A percentile compares a stretch with the other conserved stretches of the same genome.
These are phyloP conservation scores for Oryzaephilus surinamensis DNA, from an alignment of 1,140 invertebrate species.

Conservation along the genomic window DNA sequence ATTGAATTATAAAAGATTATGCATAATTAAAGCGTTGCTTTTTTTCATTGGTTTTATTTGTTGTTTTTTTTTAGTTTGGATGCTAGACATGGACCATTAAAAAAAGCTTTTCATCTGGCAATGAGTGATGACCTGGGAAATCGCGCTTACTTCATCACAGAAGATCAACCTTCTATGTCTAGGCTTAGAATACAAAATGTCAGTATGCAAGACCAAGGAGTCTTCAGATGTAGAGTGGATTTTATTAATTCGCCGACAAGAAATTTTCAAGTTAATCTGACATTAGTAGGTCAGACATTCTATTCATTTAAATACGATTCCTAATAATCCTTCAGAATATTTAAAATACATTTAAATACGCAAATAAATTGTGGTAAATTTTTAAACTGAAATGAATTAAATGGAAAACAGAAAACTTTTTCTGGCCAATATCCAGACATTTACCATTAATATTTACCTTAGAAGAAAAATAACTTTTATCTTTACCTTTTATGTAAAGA, in stretches of 20 bases:
- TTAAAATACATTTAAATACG: too few species aligned
- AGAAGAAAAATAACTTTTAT: too few species aligned
- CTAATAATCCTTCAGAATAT: too few species aligned
- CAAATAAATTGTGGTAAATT: too few species aligned
- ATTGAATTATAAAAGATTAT: too few species aligned
- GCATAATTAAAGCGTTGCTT: conserved; percentile 1
- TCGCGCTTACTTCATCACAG: conserved; percentile 62
- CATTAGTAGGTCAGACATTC: conserved; percentile 66
- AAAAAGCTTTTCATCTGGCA: conserved; percentile 56
- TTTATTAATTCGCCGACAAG: conserved; percentile 74
- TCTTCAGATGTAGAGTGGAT: conserved; percentile 75
- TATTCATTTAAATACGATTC: too few species aligned
- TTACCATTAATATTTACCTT: too few species aligned
- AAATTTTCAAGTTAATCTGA: conserved; percentile 74
- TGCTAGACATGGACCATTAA: conserved; percentile 54
- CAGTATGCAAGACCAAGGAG: conserved; percentile 59
- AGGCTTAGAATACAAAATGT: conserved; percentile 63
- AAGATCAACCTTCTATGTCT: conserved; percentile 53
- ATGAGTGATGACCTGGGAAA: conserved; percentile 63
- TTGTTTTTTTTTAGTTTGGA: conserved; percentile 53
- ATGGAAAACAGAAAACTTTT: too few species aligned
- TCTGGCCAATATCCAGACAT: too few species aligned
- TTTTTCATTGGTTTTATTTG: conserved; percentile 6
- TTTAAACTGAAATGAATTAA: too few species aligned
- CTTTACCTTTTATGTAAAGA: too few species aligned